Evolutionary conservation across 2,888 invertebrate species (phyloP), one percentile per base, ranked within the genome.

Genomic region (Rotaria socialis): DNA sequence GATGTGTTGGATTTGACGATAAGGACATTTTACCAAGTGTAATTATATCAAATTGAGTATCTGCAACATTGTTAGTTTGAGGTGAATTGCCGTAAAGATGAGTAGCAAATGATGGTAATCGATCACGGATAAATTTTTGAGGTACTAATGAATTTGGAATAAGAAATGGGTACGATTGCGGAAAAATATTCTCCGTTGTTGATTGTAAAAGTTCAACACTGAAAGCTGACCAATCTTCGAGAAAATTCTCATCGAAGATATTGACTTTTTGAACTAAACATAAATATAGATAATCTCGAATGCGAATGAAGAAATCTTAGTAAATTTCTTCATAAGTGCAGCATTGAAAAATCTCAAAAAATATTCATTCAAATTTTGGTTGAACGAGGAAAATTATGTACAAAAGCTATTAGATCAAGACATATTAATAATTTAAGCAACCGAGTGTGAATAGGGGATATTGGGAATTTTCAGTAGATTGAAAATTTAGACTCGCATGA

Each of bases 41-140:
- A 22, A 75, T 75, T 22, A 75, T 75, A 75, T 75, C 75, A 43
- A 75, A 75, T 75, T 75, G 41, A 24, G 24, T 43, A 75, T 75
- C 75, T 41, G 43, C 43, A 24, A 27, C 2, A 22, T 41, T 22
- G 24, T 41, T 43, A 16, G 4, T 19, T 43, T 5, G 7, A 3
- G 8, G 43, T 8, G 75, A 47, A 43, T 24, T 47, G 1, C 16
- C 43, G 11, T 43, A 24, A 0, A 75, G 41, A 75, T 75, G 75
- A 75, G 24, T 41, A 7, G 43, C 43, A 41, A 41, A 75, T 24
- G 75, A 24, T 41, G 75, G 75, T 22, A 14, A 41, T 43, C 24
- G 41, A 75, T 24, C 43, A 43, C 75, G 75, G 27, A 43, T 22
- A 75, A 75, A 75, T 41, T 24, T 5, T 47, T 43, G 41, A 7